Conservation (phyloP, 2,888 invertebrate genomes). For the Tholera decimalis region DNA sequence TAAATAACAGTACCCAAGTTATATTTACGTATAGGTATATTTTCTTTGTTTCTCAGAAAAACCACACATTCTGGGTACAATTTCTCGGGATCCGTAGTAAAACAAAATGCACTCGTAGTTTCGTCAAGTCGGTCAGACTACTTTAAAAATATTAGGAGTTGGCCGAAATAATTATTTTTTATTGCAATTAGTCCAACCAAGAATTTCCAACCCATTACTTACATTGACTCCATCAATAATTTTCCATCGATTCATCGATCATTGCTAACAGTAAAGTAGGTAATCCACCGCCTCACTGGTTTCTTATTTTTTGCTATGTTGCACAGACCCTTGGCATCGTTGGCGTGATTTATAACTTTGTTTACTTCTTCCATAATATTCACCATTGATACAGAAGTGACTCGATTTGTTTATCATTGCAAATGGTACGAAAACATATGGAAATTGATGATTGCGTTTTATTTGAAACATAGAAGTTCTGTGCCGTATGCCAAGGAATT, state of each 20-base stretch:
- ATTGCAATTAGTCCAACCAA: no score
- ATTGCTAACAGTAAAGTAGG: conserved; percentile 36
- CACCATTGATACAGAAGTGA: conserved; percentile 15
- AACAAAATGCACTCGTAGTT: no score
- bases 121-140: no score
- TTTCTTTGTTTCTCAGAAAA: background rate
- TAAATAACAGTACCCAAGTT: no score
- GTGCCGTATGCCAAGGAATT: background rate
- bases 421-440: conserved; percentile 20
- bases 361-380: conserved; percentile 46
- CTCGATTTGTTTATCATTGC: conserved; percentile 13
- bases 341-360: conserved; percentile 50
- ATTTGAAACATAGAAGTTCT: background rate
- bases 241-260: conserved; percentile 34
- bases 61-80: no score
- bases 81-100: no score
- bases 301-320: conserved; percentile 41
- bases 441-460: conserved; percentile 7
- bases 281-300: conserved; percentile 55
- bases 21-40: no score
- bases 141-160: no score
- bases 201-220: conserved; percentile 17
- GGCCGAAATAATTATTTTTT: no score
- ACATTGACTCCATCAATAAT: conserved; percentile 37
- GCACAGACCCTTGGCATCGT: conserved; percentile 26